Percentiles rank a stretch among this genome's conserved stretches.
phyloP scores from a whole-genome alignment of 2,888 invertebrate species.

The Tetragnatha montana region DNA sequence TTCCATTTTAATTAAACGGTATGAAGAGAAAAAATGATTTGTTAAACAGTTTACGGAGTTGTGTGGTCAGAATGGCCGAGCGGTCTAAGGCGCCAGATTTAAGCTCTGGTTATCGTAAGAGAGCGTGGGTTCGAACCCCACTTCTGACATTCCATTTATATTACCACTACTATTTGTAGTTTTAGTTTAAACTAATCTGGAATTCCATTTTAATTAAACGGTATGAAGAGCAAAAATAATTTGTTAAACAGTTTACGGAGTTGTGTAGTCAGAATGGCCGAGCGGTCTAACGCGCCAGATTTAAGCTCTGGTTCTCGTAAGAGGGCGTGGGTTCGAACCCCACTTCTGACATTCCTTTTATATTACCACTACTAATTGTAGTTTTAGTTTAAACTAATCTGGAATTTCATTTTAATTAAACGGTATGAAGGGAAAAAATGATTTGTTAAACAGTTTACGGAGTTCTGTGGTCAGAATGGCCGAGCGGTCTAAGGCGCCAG shows the following conservation, averaged over 20 bases:
- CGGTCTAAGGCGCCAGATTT: conserved; percentile 72
- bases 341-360: neutral
- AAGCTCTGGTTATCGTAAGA: conserved; percentile 77
- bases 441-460: neutral
- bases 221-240: too few species aligned
- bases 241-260: too few species aligned
- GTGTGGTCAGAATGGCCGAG: conserved; percentile 69
- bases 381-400: too few species aligned
- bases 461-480: conserved; percentile 69
- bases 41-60: too few species aligned
- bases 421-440: too few species aligned
- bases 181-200: too few species aligned
- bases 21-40: too few species aligned
- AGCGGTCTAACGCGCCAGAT: neutral
- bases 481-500: conserved; percentile 73
- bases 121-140: conserved; percentile 82
- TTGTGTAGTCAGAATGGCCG: neutral
- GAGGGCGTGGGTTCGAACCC: neutral
- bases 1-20: too few species aligned
- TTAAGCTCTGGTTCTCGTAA: neutral
- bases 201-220: too few species aligned
- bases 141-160: conserved; percentile 78
- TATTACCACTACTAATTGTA: too few species aligned
- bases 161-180: too few species aligned
- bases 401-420: too few species aligned